Base-by-base conservation (phyloP, 2,797 vertebrate genomes). In the Gallinago nigripennis region DNA sequence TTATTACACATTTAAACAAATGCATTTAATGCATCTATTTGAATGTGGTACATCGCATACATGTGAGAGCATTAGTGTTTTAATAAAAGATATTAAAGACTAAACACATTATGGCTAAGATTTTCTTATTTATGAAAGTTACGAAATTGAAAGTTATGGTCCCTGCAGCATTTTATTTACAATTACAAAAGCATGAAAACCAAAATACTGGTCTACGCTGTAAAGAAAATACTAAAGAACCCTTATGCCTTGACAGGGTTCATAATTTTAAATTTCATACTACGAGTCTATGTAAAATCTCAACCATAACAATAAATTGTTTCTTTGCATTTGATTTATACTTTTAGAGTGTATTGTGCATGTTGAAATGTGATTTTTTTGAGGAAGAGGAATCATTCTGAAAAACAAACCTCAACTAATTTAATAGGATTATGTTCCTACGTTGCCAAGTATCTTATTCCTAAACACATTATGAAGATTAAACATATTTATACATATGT, bases 1-100 rank as follows among this genome's bases (percentile, higher is more conserved):
- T 97, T 92, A 71, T 77, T 93, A n/a, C 96, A 92, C 97, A 98
- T 98, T 98, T 96, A 98, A 97, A 97, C 96, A 96, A 96, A 97
- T 97, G 95, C 87, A 96, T 80, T 84, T 80, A 86, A 82, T 88
- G 89, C 93, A 97, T 96, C 96, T 97, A 28, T 98, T 98, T 97
- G 95, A 98, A 97, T 98, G 97, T 97, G 96, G 70, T 68, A n/a
- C 82, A 41, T 92, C 33, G 12, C 93, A 83, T 81, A 92, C 70
- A 39, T 96, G 95, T 96, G 82, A 93, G 41, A 97, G 75, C 81
- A 71, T 95, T 78, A 61, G 41, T 93, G 48, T 91, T 97, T 96
- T 95, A 92, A 88, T 92, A 82, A 82, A 88, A 68, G 33, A 65
- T 96, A 68, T 58, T 92, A 78, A 94, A 80, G 61, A 60, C 64